Base-by-base conservation (phyloP, 2,113 vertebrate species). In the Gymnarchus niloticus region DNA sequence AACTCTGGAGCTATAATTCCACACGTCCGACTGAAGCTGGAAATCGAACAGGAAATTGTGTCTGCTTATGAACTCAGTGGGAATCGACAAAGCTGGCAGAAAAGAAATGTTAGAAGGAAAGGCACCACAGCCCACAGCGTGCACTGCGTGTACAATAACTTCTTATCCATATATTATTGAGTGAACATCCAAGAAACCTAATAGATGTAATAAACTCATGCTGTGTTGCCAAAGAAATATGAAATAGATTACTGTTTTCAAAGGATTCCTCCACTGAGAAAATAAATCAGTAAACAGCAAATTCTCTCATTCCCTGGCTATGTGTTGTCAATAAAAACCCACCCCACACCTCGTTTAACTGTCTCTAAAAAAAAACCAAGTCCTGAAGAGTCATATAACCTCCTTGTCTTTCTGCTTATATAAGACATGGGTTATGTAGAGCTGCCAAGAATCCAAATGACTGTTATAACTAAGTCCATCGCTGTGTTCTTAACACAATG, bases 391-490 rank as follows among this genome's bases (percentile, higher is more conserved):
- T 9, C 28, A 51, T 6, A 82, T 37, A 28, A 65, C 12, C 17
- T 28, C 12, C 61, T 33, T 25, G 28, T 17, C 12, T 37, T 65
- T 65, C 12, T 49, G 54, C 14, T 52, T 19, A 56, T 54, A 19
- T 51, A 12, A 56, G 59, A 85, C 19, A 41, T 54, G 48, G 33
- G 10, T 84, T 48, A 57, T 41, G 65, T 44, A 33, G 83, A 56
- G 65, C 21, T 46, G 57, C 8, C 25, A 25, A 54, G 49, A 76
- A 73, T 84, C 14, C 2, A 3, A 54, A 17, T 49, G 48, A 37
- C n/a, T 54, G 65, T 85, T 56, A 33, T 76, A 33, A 76, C 84
- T 54, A 76, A 85, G 25, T 48, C 19, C 84, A 85, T 23, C 28
- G 28, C n/a, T 6, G n/a, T 84, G n/a, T 84, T n/a, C 83, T 51